A percentile compares a stretch with the other conserved stretches of the same genome.
phyloP scores from a whole-genome alignment of 2,888 invertebrate genomes.

The Dasypolia templi region DNA sequence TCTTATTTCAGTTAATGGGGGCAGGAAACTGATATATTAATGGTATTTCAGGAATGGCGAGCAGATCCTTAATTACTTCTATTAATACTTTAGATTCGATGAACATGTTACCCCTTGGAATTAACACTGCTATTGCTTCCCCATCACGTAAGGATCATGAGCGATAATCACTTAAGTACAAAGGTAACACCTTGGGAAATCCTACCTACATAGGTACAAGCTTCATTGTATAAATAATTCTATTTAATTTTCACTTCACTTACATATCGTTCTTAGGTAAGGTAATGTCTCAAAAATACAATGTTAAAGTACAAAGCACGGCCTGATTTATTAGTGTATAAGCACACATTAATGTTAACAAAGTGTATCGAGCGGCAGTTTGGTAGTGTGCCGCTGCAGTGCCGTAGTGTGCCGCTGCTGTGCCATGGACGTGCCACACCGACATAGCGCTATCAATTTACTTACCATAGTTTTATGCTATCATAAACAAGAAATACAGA shows the following conservation, averaged over 20 bases:
- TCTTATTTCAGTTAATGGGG: constrained; percentile 49
- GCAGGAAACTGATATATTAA: constrained; percentile 41
- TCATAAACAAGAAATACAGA: constrained; percentile 86
- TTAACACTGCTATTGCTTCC: constrained; percentile 61
- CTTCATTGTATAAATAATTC: constrained; percentile 47
- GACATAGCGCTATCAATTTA: constrained; percentile 82
- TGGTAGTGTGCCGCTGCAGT: constrained; percentile 62
- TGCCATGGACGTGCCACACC: constrained; percentile 75
- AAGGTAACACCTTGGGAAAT: constrained; percentile 29
- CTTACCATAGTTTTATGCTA: constrained; percentile 85
- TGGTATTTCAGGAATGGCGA: constrained; percentile 25
- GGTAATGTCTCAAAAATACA: constrained; percentile 55
- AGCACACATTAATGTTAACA: constrained; percentile 69
- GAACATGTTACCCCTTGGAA: constrained; percentile 40
- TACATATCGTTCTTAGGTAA: constrained; percentile 42
- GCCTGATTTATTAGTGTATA: constrained; percentile 65
- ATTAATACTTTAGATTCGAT: constrained; percentile 1
- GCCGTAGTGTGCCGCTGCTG: constrained; percentile 63
- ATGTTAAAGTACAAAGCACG: constrained; percentile 59
- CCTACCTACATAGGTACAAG: constrained; percentile 35
- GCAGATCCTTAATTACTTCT: constrained; percentile 7
- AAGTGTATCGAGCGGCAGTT: constrained; percentile 68
- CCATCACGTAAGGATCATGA: constrained; percentile 52
- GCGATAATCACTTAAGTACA: constrained; percentile 60
- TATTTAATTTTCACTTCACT: constrained; percentile 39